Evolutionary conservation across 1,140 invertebrate species (phyloP).

Genomic region (Antheraea pernyi): DNA sequence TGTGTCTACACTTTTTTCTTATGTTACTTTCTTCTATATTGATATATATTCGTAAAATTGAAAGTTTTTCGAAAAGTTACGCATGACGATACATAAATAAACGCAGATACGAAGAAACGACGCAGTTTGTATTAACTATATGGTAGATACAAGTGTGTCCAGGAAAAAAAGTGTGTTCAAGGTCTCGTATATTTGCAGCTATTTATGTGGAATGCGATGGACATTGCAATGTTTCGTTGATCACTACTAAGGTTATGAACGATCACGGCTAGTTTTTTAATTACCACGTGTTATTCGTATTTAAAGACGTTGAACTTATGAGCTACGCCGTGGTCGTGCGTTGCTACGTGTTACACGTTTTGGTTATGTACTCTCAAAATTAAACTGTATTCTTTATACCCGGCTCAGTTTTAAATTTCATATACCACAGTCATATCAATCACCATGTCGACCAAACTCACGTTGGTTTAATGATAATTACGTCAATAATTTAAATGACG

Average conservation of each 20-base stretch:
- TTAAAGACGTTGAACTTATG: no score
- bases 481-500: conserved; percentile 41
- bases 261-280: no score
- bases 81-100: background rate
- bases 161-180: no score
- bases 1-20: background rate
- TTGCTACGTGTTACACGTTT: no score
- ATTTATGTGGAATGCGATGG: background rate
- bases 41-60: no score
- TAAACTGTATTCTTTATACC: background rate
- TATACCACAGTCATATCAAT: conserved; percentile 18
- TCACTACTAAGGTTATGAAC: background rate
- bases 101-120: background rate
- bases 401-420: background rate
- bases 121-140: background rate
- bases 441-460: conserved; percentile 36
- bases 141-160: background rate
- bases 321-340: no score
- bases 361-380: background rate
- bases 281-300: no score
- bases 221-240: background rate
- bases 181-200: background rate
- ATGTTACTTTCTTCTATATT: background rate
- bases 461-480: conserved; percentile 70
- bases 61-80: background rate